These are phyloP conservation scores for Phaonia tiefii DNA, from an alignment of 2,888 invertebrate genomes.

Conservation along the genomic window DNA sequence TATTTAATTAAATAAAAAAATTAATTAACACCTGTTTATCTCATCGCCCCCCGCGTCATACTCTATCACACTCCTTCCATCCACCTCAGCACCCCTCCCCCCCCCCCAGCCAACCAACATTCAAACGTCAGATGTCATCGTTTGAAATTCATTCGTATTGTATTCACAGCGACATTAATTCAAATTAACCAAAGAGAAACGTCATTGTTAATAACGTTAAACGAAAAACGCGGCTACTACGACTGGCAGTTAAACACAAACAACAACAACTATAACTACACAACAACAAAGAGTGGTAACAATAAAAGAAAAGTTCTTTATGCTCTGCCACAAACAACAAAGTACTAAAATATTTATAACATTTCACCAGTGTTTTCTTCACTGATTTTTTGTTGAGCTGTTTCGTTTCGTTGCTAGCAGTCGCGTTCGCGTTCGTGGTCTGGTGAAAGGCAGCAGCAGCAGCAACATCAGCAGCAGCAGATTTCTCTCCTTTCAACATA, in stretches of 20 bases:
- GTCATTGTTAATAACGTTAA: conserved; percentile 5
- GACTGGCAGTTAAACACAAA: neutral
- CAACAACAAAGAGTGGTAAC: neutral
- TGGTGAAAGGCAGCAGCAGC: conserved; percentile 3
- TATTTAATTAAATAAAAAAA: conserved; percentile 1
- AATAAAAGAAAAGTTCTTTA: neutral
- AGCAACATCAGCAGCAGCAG: neutral
- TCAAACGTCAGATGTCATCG: neutral
- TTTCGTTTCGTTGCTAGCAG: neutral
- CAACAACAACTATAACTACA: too few relatives aligned
- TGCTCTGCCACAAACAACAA: conserved; percentile 12
- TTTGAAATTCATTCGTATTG: conserved; percentile 3
- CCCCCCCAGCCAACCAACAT: neutral
- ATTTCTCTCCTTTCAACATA: conserved; percentile 28
- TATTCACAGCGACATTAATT: conserved; percentile 6
- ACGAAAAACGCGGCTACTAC: neutral
- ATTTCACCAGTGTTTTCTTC: conserved; percentile 14
- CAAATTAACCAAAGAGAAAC: conserved; percentile 27
- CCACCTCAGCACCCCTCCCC: too few relatives aligned
- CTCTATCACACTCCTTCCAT: too few relatives aligned
- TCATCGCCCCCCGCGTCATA: too few relatives aligned
- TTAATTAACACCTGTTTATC: too few relatives aligned
- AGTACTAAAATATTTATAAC: conserved; percentile 33
- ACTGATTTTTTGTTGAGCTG: neutral
- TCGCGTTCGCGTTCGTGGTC: neutral